Evolutionary conservation across 2,113 vertebrate species (phyloP), one percentile per base, ranked within the genome.

Genomic region (Tetraodon nigroviridis): DNA sequence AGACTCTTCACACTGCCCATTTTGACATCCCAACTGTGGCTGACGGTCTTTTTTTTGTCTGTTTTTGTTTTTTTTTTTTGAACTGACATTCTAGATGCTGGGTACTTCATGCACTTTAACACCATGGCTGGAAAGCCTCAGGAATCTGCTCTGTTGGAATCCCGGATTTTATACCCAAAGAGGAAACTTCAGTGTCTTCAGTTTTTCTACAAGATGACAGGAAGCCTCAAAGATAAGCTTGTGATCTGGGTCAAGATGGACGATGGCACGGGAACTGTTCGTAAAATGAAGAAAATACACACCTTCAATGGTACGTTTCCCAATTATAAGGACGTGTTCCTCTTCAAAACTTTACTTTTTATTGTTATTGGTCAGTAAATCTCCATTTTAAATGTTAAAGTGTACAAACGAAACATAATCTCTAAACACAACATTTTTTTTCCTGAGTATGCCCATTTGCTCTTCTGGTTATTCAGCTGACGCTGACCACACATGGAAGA

Each of bases 131-230:
- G 92, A 37, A 11, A 13, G 0, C 37, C 61, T n/a, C 73, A 77
- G 6, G 85, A 93, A 42, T 88, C 88, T 3, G 94, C 94, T 15
- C 2, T 96, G 51, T 82, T 98, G 17, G 92, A 96, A 73, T 96
- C 95, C 2, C 79, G 93, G 44, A 93, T 91, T 63, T 91, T 97
- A 21, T 95, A 95, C 64, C 95, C 95, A 2, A 93, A 89, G 77
- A 92, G 92, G 63, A 89, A 84, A 29, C 64, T 90, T 22, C 94
- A 95, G 75, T 97, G 95, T 64, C 90, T 97, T 41, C 93, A 98
- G 78, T 96, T 97, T 74, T 97, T 93, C 86, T 97, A 95, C 5
- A 96, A 89, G 79, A 93, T 92, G 86, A 92, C 92, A 0, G 94
- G 95, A 50, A 92, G 84, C 55, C 15, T 49, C 4, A 77, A 77